Conservation (phyloP, 2,113 vertebrate species). For the Brachirus orientalis region DNA sequence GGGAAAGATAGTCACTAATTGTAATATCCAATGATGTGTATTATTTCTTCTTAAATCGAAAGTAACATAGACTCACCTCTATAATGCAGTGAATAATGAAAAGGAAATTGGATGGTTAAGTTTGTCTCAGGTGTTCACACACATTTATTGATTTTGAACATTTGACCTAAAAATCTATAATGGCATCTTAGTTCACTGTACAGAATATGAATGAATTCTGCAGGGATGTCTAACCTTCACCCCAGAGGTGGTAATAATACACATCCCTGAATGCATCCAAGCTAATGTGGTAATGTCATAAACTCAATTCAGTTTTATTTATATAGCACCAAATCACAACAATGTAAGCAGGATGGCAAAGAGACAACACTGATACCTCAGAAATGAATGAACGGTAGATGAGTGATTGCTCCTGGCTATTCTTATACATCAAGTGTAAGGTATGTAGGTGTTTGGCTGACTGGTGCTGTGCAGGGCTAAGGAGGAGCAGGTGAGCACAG, state of each 20-base stretch:
- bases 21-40: too few species aligned
- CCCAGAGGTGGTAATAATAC: not conserved
- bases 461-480: not conserved
- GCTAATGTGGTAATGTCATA: not conserved
- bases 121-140: not conserved
- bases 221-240: not conserved
- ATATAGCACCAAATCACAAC: too few species aligned
- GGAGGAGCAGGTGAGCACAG: not conserved
- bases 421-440: conserved; percentile 7
- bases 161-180: not conserved
- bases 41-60: too few species aligned
- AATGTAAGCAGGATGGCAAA: not conserved
- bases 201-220: not conserved
- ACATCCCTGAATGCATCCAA: not conserved
- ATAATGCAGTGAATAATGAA: not conserved
- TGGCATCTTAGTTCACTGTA: not conserved
- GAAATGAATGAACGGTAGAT: conserved; percentile 24
- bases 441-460: conserved; percentile 39
- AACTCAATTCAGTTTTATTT: not conserved
- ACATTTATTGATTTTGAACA: conserved; percentile 10
- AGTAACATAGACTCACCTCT: too few species aligned
- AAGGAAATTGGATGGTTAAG: conserved; percentile 8
- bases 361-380: conserved; percentile 2
- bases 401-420: conserved; percentile 11
- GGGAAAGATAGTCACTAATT: too few species aligned